phyloP scores from a whole-genome alignment of 2,888 invertebrate species.

The Cyclophora albipunctata region DNA sequence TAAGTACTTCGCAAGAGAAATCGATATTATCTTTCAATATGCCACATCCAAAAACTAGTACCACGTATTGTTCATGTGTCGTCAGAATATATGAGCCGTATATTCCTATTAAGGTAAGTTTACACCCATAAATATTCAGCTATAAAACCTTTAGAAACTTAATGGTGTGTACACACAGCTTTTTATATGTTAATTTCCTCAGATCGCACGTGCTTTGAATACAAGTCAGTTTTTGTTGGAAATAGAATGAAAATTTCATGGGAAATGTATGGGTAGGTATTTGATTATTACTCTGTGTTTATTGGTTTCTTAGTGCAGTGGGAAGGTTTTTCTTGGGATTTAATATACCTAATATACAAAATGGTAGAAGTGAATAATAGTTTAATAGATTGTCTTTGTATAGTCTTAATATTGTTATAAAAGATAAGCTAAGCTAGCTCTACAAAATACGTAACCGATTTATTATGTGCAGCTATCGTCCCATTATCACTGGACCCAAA shows the following conservation, averaged over 20 bases:
- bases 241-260: slow-evolving; percentile 7
- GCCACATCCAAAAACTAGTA: slow-evolving; percentile 22
- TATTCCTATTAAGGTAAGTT: slow-evolving; percentile 54
- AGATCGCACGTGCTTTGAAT: slow-evolving; percentile 32
- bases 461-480: no score
- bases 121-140: slow-evolving; percentile 61
- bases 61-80: slow-evolving; percentile 5
- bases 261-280: slow-evolving; percentile 15
- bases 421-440: no score
- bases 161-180: slow-evolving; percentile 49
- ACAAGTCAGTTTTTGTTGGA: slow-evolving; percentile 4
- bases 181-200: slow-evolving; percentile 59
- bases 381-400: no score
- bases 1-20: no score
- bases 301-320: no score
- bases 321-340: no score
- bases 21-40: slow-evolving; percentile 1
- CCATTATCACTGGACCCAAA: no score
- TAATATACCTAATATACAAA: no score
- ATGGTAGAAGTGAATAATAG: no score
- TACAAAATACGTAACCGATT: no score
- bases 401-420: no score
- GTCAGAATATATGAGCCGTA: slow-evolving; percentile 41
- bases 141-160: slow-evolving; percentile 54
- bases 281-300: no score